Evolutionary conservation across 2,797 vertebrate genomes (phyloP).

Genomic region (Sardinella longiceps): DNA sequence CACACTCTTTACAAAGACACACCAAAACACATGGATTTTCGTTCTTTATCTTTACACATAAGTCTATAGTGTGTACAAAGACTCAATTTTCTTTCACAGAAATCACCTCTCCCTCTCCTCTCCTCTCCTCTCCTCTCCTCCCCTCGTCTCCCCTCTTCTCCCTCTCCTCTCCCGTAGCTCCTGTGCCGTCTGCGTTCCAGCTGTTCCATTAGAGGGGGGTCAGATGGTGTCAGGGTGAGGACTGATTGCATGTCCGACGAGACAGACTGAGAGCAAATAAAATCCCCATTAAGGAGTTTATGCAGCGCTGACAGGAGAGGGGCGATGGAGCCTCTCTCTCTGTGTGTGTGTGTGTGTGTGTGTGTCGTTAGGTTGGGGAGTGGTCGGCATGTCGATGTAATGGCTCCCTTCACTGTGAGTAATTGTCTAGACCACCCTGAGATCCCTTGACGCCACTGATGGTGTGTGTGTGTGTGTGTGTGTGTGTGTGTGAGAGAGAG

Average conservation of each 20-base stretch:
- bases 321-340: not conserved
- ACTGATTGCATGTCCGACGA: not conserved
- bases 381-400: not conserved
- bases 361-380: not conserved
- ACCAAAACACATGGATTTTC: not conserved
- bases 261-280: conserved; percentile 32
- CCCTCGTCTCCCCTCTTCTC: not conserved
- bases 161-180: not conserved
- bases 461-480: not conserved
- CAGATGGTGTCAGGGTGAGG: not conserved
- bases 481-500: not conserved
- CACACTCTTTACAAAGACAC: no score
- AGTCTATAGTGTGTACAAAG: no score
- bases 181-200: not conserved
- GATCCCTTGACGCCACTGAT: not conserved
- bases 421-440: conserved; percentile 12
- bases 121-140: not conserved
- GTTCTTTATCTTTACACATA: not conserved
- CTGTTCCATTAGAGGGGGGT: not conserved
- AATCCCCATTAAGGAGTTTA: conserved; percentile 26
- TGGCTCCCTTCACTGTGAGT: conserved; percentile 19
- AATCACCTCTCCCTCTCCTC: not conserved
- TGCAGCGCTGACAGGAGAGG: not conserved
- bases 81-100: no score
- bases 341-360: not conserved